Conservation (phyloP, 2,888 invertebrate genomes). For the Chaitophorus viminalis region DNA sequence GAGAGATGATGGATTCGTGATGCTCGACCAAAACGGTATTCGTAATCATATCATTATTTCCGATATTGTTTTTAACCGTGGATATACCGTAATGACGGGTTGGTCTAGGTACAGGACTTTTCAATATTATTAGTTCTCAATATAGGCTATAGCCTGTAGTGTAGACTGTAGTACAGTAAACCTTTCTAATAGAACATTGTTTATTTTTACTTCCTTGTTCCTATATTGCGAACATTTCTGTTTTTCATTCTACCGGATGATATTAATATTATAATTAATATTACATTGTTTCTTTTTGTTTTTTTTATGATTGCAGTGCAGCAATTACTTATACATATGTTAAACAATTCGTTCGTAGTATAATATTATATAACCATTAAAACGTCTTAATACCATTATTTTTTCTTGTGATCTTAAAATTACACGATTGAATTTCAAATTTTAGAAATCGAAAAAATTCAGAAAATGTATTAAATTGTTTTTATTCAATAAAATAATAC, state of each 20-base stretch:
- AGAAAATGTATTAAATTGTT: no score
- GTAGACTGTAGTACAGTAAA: background rate
- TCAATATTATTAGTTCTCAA: conserved; percentile 6
- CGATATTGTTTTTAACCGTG: conserved; percentile 8
- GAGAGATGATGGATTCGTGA: conserved; percentile 42
- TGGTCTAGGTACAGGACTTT: conserved; percentile 26
- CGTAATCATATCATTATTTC: conserved; percentile 21
- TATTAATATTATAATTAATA: background rate
- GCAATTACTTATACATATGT: background rate
- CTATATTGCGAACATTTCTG: background rate
- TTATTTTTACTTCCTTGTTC: conserved; percentile 33
- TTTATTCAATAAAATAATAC: no score
- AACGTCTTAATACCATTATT: background rate
- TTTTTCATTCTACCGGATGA: background rate
- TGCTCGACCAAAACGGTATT: conserved; percentile 43
- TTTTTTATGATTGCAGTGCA: background rate
- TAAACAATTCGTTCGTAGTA: background rate
- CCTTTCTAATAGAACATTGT: conserved; percentile 40
- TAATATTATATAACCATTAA: background rate
- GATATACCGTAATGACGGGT: conserved; percentile 33
- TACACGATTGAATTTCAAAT: background rate
- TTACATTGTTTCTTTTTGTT: background rate
- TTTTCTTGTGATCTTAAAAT: background rate
- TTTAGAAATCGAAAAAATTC: no score
- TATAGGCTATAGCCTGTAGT: conserved; percentile 21